These are phyloP conservation scores for Ceuthmochares aereus DNA, from an alignment of 2,113 vertebrate species.

Conservation along the genomic window DNA sequence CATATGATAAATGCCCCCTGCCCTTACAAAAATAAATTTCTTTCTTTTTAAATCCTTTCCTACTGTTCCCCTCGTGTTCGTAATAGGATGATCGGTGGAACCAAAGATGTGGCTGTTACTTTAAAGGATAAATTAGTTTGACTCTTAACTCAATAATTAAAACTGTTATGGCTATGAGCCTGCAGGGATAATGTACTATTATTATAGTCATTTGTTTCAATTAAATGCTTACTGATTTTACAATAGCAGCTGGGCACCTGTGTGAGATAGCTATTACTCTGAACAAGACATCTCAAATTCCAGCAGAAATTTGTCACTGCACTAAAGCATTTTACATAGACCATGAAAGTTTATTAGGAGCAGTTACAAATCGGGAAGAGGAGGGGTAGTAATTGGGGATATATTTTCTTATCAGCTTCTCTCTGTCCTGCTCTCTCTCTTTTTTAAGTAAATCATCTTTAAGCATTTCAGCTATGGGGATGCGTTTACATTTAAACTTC, in stretches of 20 bases:
- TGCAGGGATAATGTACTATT: slow-evolving; percentile 99
- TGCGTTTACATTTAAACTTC: slow-evolving; percentile 53
- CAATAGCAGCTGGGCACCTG: slow-evolving; percentile 98
- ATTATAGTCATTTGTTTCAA: slow-evolving; percentile 99
- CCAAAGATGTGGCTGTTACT: slow-evolving; percentile 82
- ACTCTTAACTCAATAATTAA: slow-evolving; percentile 99
- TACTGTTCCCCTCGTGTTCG: slow-evolving; percentile 45
- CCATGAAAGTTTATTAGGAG: slow-evolving; percentile 81
- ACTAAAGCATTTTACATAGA: slow-evolving; percentile 71
- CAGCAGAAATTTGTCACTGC: slow-evolving; percentile 80
- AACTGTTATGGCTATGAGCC: slow-evolving; percentile 94
- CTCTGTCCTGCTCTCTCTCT: slow-evolving; percentile 21
- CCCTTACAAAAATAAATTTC: slow-evolving; percentile 52
- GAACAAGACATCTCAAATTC: slow-evolving; percentile 96
- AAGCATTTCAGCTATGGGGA: slow-evolving; percentile 49
- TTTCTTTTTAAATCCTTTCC: slow-evolving; percentile 65
- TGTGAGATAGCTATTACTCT: slow-evolving; percentile 93
- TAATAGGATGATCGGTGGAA: slow-evolving; percentile 75
- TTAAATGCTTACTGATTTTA: slow-evolving; percentile 99
- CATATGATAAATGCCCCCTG: neutral
- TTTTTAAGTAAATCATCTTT: slow-evolving; percentile 61
- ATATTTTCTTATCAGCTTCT: slow-evolving; percentile 63
- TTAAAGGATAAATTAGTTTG: slow-evolving; percentile 94
- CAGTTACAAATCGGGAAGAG: slow-evolving; percentile 60
- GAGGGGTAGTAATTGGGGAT: slow-evolving; percentile 47